Percentiles rank a stretch among this genome's conserved stretches.
Evolutionary conservation across 2,113 vertebrate species (phyloP).

Genomic region (Platysternon megacephalum): DNA sequence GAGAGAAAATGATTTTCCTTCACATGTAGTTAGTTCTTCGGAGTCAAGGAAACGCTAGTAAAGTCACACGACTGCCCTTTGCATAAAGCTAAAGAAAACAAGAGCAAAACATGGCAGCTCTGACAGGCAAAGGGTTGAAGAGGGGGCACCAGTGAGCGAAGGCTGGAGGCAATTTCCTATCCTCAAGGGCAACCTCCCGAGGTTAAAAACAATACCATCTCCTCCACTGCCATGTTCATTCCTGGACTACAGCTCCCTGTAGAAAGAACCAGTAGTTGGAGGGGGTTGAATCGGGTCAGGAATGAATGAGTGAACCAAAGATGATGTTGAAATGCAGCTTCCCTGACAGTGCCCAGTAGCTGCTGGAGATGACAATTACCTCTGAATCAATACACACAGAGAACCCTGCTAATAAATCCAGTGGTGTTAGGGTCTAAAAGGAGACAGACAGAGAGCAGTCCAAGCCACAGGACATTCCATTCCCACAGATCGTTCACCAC

Average conservation of each 20-base stretch:
- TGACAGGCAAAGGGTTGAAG: conserved; percentile 7
- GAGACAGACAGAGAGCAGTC: conserved; percentile 19
- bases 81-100: not conserved
- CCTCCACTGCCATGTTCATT: not conserved
- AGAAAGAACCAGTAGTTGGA: conserved; percentile 51
- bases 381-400: conserved; percentile 6
- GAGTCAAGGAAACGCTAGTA: not conserved
- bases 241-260: conserved; percentile 40
- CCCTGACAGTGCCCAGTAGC: conserved; percentile 7
- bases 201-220: conserved; percentile 1
- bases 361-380: not conserved
- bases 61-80: not conserved
- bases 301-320: conserved; percentile 18
- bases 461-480: not conserved
- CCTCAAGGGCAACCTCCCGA: not conserved
- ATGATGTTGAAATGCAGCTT: conserved; percentile 27
- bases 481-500: not conserved
- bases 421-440: not conserved
- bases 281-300: conserved; percentile 24
- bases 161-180: not conserved
- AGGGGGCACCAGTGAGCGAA: conserved; percentile 32
- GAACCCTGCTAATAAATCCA: not conserved
- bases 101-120: not conserved
- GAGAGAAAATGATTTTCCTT: not conserved
- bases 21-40: not conserved